These are phyloP conservation scores for Toxonevra muliebris DNA, from an alignment of 2,888 invertebrate species.

Conservation along the genomic window DNA sequence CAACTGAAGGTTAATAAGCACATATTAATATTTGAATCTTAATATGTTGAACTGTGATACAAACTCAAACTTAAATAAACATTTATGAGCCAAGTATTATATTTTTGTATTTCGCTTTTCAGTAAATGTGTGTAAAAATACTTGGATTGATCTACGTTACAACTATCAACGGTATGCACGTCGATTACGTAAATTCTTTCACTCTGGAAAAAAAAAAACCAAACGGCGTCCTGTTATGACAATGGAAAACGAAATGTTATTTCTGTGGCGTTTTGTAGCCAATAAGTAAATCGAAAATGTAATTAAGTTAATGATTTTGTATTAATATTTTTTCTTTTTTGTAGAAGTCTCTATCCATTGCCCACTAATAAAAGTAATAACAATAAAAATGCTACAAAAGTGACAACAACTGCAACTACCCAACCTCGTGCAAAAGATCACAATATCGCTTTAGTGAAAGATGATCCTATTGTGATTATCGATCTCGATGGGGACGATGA, in stretches of 20 bases:
- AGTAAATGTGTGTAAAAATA: slow-evolving; percentile 45
- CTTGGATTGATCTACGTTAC: slow-evolving; percentile 54
- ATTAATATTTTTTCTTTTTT: background rate
- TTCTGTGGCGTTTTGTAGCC: slow-evolving; percentile 51
- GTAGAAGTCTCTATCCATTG: slow-evolving; percentile 31
- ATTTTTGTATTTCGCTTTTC: background rate
- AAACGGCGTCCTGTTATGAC: slow-evolving; percentile 44
- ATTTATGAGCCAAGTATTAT: too few relatives aligned
- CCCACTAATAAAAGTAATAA: slow-evolving; percentile 19
- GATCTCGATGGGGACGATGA: slow-evolving; percentile 47
- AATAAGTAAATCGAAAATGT: slow-evolving; percentile 34
- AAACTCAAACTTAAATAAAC: too few relatives aligned
- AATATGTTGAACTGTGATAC: too few relatives aligned
- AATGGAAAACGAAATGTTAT: slow-evolving; percentile 54
- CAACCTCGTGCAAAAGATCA: slow-evolving; percentile 33
- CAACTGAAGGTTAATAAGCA: slow-evolving; percentile 33
- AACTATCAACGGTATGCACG: slow-evolving; percentile 51
- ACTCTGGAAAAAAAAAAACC: slow-evolving; percentile 24
- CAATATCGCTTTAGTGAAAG: slow-evolving; percentile 37
- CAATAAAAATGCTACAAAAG: background rate
- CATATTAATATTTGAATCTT: background rate
- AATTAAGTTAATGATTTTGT: background rate
- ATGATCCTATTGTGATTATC: slow-evolving; percentile 42
- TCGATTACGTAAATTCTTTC: slow-evolving; percentile 43
- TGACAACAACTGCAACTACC: background rate